Conservation (phyloP, 1,140 invertebrate species). For the Anastrepha ludens region DNA sequence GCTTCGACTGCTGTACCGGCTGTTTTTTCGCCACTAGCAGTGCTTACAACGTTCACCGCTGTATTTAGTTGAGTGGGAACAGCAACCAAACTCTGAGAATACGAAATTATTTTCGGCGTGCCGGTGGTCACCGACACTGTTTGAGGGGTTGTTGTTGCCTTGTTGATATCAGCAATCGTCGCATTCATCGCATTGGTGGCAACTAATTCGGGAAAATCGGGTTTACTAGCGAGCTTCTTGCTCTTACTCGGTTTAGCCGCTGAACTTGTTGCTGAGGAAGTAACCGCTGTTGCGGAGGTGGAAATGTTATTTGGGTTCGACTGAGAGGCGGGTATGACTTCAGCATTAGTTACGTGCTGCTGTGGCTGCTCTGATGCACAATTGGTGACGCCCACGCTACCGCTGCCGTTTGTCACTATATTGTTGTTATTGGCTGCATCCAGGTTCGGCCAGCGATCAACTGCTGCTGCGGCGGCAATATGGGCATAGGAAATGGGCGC, state of each 20-base stretch:
- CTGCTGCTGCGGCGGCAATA: slow-evolving; percentile 71
- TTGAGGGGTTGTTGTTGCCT: background rate
- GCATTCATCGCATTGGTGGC: background rate
- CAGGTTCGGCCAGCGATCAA: slow-evolving; percentile 56
- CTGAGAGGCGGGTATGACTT: background rate
- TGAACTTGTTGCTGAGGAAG: background rate
- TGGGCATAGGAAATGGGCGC: slow-evolving; percentile 80
- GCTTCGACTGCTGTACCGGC: background rate
- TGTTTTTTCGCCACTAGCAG: slow-evolving; percentile 5
- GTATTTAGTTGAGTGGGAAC: slow-evolving; percentile 2
- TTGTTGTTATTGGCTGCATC: slow-evolving; percentile 44
- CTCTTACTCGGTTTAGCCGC: slow-evolving; percentile 60
- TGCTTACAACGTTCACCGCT: background rate
- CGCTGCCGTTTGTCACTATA: slow-evolving; percentile 18
- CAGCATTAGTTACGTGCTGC: slow-evolving; percentile 30
- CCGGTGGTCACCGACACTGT: background rate
- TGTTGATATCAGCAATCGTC: background rate
- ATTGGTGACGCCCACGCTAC: background rate
- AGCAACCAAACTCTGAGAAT: slow-evolving; percentile 60
- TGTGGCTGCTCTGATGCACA: slow-evolving; percentile 53
- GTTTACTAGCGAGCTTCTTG: slow-evolving; percentile 58
- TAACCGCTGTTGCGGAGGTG: background rate
- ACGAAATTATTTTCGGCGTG: slow-evolving; percentile 55
- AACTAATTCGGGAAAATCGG: slow-evolving; percentile 69
- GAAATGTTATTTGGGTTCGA: background rate